Evolutionary conservation across 2,888 invertebrate genomes (phyloP).

Genomic region (Pachydiplax longipennis): DNA sequence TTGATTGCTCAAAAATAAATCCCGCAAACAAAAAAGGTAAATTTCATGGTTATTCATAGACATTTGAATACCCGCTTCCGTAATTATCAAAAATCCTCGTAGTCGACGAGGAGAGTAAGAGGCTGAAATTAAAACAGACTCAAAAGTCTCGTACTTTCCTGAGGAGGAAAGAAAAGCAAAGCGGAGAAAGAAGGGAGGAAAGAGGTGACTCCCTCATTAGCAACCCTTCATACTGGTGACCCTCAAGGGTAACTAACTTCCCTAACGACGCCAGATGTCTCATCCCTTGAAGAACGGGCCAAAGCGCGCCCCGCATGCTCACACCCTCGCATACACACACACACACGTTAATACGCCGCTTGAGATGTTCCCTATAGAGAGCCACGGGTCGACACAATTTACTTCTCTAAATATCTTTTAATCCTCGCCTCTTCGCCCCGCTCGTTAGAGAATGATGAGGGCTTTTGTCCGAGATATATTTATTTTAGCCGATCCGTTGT

Average conservation of each 20-base stretch:
- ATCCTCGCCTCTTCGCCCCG: background rate
- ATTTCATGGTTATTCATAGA: no score
- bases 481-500: background rate
- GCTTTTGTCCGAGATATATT: background rate
- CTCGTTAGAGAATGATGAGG: background rate
- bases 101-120: no score
- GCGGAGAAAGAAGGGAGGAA: background rate
- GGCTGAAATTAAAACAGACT: no score
- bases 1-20: no score
- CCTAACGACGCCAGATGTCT: conserved; percentile 42
- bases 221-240: conserved; percentile 35
- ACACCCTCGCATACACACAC: background rate
- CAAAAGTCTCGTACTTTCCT: no score
- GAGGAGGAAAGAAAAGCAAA: background rate
- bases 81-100: no score
- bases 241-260: conserved; percentile 42
- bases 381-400: background rate
- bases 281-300: background rate
- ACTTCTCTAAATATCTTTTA: background rate
- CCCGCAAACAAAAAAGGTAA: no score
- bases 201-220: conserved; percentile 27
- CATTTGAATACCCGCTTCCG: no score
- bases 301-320: background rate
- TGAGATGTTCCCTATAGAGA: background rate
- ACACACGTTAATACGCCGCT: background rate